Evolutionary conservation across 2,888 invertebrate genomes (phyloP).

Genomic region (Ectemnius lituratus): DNA sequence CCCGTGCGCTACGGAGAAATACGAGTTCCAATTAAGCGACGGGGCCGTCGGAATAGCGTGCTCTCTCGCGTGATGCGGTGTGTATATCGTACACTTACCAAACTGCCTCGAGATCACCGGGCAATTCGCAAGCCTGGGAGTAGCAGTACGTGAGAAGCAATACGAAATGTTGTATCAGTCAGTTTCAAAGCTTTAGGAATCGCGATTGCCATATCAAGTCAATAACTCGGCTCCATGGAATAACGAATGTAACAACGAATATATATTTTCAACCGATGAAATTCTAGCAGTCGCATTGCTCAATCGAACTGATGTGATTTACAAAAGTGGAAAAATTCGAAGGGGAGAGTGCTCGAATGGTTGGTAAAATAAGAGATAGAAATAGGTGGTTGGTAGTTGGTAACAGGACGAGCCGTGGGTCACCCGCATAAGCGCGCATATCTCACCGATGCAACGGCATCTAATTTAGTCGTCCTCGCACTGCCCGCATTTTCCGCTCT

Average conservation of each 20-base stretch:
- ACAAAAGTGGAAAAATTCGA: neutral
- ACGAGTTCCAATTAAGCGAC: conserved; percentile 6
- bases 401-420: neutral
- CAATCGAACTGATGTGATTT: neutral
- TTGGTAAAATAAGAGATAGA: neutral
- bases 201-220: no score
- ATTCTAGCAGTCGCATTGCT: neutral
- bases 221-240: no score
- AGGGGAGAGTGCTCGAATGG: neutral
- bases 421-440: conserved; percentile 7
- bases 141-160: neutral
- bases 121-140: neutral
- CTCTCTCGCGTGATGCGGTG: no score
- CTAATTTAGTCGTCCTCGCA: conserved; percentile 50
- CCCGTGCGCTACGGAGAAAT: neutral
- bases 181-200: no score
- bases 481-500: conserved; percentile 50
- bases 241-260: no score
- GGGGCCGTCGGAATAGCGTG: no score
- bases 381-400: neutral
- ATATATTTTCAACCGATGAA: no score
- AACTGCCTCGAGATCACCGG: neutral
- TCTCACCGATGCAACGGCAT: conserved; percentile 29
- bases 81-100: neutral
- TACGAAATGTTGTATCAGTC: neutral